These are phyloP conservation scores for Agriopis leucophaearia DNA, from an alignment of 2,888 invertebrate species.

Conservation along the genomic window DNA sequence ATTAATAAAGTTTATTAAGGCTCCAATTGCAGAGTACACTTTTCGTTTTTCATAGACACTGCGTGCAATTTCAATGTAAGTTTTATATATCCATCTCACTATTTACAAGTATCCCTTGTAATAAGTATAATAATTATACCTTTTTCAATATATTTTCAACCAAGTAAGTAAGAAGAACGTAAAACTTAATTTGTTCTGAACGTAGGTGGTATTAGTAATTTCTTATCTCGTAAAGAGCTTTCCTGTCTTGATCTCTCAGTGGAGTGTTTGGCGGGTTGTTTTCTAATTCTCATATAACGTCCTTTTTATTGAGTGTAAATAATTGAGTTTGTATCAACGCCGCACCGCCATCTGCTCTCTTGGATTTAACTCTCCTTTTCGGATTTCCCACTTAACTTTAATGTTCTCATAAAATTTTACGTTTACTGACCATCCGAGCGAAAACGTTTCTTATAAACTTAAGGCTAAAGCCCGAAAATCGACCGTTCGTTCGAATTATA, in stretches of 20 bases:
- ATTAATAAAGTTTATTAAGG: too few relatives aligned
- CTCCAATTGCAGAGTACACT: too few relatives aligned
- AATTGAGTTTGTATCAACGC: constrained; percentile 84
- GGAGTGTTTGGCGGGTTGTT: constrained; percentile 73
- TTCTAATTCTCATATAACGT: constrained; percentile 83
- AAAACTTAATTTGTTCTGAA: constrained; percentile 26
- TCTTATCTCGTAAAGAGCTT: constrained; percentile 64
- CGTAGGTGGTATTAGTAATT: constrained; percentile 50
- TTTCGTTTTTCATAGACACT: too few relatives aligned
- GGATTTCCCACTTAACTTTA: constrained; percentile 86
- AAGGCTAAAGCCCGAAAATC: constrained; percentile 58
- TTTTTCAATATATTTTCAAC: neutral
- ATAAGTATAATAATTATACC: neutral
- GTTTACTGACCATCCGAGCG: constrained; percentile 53
- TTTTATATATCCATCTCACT: too few relatives aligned
- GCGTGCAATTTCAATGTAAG: too few relatives aligned
- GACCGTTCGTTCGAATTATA: constrained; percentile 54
- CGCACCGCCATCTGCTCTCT: constrained; percentile 78
- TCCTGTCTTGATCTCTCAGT: constrained; percentile 51
- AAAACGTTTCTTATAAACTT: constrained; percentile 60
- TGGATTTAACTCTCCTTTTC: constrained; percentile 81
- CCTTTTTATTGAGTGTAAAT: constrained; percentile 86
- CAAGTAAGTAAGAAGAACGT: neutral
- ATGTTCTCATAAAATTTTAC: constrained; percentile 82
- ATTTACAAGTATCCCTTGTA: neutral